phyloP scores from a whole-genome alignment of 2,113 vertebrate genomes.

The Neotoma lepida region DNA sequence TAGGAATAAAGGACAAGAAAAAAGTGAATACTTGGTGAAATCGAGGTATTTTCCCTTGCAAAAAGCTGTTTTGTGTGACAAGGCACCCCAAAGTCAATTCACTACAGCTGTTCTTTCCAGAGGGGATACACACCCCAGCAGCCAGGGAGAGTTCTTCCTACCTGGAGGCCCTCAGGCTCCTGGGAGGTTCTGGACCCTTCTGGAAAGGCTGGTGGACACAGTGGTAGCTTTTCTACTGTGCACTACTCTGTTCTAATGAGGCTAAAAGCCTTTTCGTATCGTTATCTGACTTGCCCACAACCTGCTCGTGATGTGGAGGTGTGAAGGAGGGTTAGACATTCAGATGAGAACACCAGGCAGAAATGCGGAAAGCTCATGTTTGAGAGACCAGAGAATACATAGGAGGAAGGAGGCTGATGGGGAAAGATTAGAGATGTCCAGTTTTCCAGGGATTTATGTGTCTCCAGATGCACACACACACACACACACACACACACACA shows the following conservation, averaged over 20 bases:
- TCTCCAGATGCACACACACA: not conserved
- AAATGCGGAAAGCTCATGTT: not conserved
- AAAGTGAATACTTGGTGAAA: not conserved
- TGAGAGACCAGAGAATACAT: not conserved
- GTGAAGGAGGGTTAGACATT: not conserved
- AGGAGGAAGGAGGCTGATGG: not conserved
- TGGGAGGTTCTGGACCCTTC: not conserved
- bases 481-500: not conserved
- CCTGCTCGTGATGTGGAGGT: not conserved
- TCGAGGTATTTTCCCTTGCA: not conserved
- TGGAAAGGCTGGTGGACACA: not conserved
- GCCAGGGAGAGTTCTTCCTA: no score
- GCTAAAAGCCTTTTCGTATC: not conserved
- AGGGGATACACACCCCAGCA: not conserved
- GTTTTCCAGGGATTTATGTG: not conserved
- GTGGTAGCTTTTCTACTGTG: not conserved
- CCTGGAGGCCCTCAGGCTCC: not conserved
- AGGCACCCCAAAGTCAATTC: not conserved
- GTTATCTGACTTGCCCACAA: not conserved
- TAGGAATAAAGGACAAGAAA: not conserved
- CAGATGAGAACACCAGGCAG: not conserved
- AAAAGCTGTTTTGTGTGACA: not conserved
- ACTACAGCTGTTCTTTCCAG: not conserved
- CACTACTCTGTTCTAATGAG: not conserved
- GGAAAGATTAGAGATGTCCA: not conserved